Evolutionary conservation across 2,888 invertebrate genomes (phyloP).

Genomic region (Chaitophorus viminalis): DNA sequence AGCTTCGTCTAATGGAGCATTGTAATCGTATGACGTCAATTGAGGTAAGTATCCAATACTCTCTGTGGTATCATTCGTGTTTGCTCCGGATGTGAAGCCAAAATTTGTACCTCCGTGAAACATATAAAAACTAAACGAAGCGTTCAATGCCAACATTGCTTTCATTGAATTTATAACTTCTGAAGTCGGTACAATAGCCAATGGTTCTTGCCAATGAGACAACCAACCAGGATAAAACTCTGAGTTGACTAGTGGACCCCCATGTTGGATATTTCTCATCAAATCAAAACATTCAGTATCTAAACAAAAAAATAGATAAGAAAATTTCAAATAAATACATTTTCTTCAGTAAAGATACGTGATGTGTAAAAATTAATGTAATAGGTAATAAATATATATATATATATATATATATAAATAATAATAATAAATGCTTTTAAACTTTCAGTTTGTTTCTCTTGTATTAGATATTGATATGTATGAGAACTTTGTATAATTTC

Average conservation of each 20-base stretch:
- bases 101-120: conserved; percentile 91
- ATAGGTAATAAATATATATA: no score
- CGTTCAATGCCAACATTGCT: conserved; percentile 71
- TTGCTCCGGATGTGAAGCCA: conserved; percentile 73
- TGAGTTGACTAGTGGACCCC: conserved; percentile 88
- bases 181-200: conserved; percentile 71
- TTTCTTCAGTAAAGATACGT: no score
- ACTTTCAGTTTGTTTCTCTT: no score
- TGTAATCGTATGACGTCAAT: conserved; percentile 90
- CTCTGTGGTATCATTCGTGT: conserved; percentile 67
- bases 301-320: conserved; percentile 57
- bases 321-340: background rate
- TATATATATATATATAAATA: no score
- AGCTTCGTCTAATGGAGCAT: conserved; percentile 88
- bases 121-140: conserved; percentile 88
- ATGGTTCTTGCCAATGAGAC: conserved; percentile 83
- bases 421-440: no score
- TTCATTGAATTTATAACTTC: conserved; percentile 71
- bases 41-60: conserved; percentile 71
- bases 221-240: conserved; percentile 95
- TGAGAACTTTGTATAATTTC: no score
- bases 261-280: conserved; percentile 68
- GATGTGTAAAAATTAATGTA: no score
- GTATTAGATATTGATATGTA: no score
- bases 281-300: conserved; percentile 66